Evolutionary conservation across 2,888 invertebrate species (phyloP), one percentile per base, ranked within the genome.

Genomic region (Pseudococcus jackbeardsleyi): DNA sequence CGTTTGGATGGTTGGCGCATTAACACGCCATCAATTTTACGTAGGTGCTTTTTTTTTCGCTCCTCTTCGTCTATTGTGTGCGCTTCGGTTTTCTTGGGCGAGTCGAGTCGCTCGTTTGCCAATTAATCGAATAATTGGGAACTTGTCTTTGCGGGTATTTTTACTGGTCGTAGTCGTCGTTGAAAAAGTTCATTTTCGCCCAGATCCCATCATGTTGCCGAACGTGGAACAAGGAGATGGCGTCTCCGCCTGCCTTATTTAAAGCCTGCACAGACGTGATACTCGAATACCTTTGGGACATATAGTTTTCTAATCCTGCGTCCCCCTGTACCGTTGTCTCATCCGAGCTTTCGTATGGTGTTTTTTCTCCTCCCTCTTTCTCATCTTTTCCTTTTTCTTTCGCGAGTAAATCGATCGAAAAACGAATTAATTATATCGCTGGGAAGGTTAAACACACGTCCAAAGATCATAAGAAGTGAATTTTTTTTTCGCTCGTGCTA

Each of bases 51-150:
- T 59, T 11, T 15, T 50, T n/a, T 15, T 54, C n/a, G n/a, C n/a
- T n/a, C n/a, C 39, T 42, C 42, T 46, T 79, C n/a, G 17, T 12
- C 15, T n/a, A 17, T 17, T n/a, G n/a, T 64, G 9, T 59, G 19
- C 8, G 3, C 42, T 22, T 3, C 9, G 22, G 22, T 22, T 12
- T 59, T n/a, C 59, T 17, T 7, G n/a, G 17, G 5, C 9, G 64
- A 19, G 64, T 72, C 64, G 9, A 4, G 48, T 39, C 46, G 17
- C 82, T 77, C 79, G 79, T 79, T 88, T 87, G 77, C 79, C 88
- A 88, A 88, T 88, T 88, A 88, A 88, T 88, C 88, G 88, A 88
- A 88, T 88, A 88, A 88, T 88, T 88, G 88, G 33, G 88, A 88
- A 88, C 88, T 82, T 88, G 88, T 88, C 88, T 88, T 88, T 42